A percentile compares a stretch with the other conserved stretches of the same genome.
These are phyloP conservation scores for Drosophila kohkoa DNA, from an alignment of 1,140 invertebrate genomes.

Conservation along the genomic window DNA sequence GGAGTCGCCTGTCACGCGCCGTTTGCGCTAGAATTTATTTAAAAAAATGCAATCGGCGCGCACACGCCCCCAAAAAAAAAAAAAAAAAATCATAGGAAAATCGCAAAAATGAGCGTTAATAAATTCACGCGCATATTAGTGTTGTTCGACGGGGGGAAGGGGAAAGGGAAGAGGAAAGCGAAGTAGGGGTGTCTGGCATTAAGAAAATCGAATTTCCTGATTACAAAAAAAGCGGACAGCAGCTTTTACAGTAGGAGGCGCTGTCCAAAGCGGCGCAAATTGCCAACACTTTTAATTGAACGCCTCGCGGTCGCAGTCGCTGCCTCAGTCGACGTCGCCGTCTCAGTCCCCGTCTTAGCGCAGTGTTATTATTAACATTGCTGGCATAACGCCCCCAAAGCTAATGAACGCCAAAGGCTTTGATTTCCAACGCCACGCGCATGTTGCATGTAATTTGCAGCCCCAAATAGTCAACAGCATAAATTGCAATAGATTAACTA, in stretches of 20 bases:
- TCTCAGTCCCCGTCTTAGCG: slow-evolving; percentile 10
- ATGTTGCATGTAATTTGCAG: slow-evolving; percentile 79
- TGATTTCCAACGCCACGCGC: slow-evolving; percentile 77
- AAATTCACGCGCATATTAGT: slow-evolving; percentile 83
- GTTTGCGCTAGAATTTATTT: slow-evolving; percentile 80
- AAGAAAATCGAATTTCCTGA: slow-evolving; percentile 85
- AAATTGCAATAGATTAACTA: slow-evolving; percentile 59
- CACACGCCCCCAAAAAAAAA: slow-evolving; percentile 70
- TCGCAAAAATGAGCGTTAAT: slow-evolving; percentile 74
- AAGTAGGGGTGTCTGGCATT: slow-evolving; percentile 59
- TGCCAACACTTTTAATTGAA: slow-evolving; percentile 83
- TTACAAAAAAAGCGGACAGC: slow-evolving; percentile 57
- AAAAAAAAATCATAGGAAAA: slow-evolving; percentile 7
- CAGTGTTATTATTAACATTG: slow-evolving; percentile 58
- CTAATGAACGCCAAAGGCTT: slow-evolving; percentile 84
- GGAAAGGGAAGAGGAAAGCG: not conserved
- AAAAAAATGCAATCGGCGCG: slow-evolving; percentile 80
- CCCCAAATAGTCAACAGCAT: slow-evolving; percentile 80
- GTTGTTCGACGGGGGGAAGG: slow-evolving; percentile 16
- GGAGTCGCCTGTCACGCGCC: slow-evolving; percentile 69
- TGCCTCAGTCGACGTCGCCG: slow-evolving; percentile 32
- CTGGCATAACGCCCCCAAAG: slow-evolving; percentile 79
- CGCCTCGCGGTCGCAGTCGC: slow-evolving; percentile 31
- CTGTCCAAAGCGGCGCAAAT: slow-evolving; percentile 67
- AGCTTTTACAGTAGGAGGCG: slow-evolving; percentile 23